phyloP scores from a whole-genome alignment of 1,140 invertebrate genomes.

The Tribolium castaneum region DNA sequence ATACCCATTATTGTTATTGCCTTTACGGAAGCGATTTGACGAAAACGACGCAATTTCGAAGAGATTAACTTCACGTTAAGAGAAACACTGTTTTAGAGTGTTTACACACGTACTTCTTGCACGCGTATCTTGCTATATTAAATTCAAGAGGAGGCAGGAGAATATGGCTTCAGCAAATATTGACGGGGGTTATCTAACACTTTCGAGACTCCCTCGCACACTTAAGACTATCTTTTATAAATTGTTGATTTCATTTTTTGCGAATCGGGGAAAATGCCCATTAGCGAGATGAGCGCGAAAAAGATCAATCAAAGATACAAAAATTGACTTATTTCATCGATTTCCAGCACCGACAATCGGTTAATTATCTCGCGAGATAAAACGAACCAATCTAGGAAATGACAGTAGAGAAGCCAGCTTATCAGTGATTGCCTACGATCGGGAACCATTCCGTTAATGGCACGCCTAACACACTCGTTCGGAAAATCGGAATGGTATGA shows the following conservation, averaged over 20 bases:
- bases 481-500: not conserved
- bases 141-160: slow-evolving; percentile 2
- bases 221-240: not conserved
- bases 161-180: slow-evolving; percentile 20
- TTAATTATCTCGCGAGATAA: slow-evolving; percentile 26
- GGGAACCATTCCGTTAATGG: slow-evolving; percentile 18
- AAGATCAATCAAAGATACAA: not conserved
- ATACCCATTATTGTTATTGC: slow-evolving; percentile 32
- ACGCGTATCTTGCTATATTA: slow-evolving; percentile 22
- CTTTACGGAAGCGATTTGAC: slow-evolving; percentile 17
- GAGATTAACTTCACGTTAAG: slow-evolving; percentile 28
- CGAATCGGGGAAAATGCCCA: not conserved
- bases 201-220: not conserved
- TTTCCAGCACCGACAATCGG: slow-evolving; percentile 12
- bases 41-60: slow-evolving; percentile 24
- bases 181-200: not conserved
- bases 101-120: slow-evolving; percentile 21
- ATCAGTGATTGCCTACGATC: slow-evolving; percentile 25
- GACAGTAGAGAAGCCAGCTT: slow-evolving; percentile 6
- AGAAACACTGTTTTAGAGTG: slow-evolving; percentile 3
- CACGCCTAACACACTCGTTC: not conserved
- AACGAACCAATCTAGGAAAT: slow-evolving; percentile 24
- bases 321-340: slow-evolving; percentile 7
- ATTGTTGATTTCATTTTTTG: not conserved
- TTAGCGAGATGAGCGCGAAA: not conserved